A percentile compares a stretch with the other conserved stretches of the same genome.
These are phyloP conservation scores for Lasioglossum malachurum DNA, from an alignment of 2,888 invertebrate genomes.

Conservation along the genomic window DNA sequence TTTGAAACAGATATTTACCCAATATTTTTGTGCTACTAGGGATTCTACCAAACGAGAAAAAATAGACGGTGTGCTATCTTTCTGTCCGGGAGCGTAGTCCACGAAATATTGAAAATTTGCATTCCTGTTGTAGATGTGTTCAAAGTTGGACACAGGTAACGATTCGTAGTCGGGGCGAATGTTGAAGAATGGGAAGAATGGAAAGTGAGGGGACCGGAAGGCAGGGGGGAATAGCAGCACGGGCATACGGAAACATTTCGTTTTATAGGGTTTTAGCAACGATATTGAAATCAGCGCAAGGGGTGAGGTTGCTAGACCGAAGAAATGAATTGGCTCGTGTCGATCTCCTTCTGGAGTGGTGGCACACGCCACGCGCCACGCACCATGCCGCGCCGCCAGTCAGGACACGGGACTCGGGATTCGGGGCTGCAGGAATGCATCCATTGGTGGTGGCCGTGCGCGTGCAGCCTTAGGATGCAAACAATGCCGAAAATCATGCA, in stretches of 20 bases:
- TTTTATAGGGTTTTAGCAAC: constrained; percentile 11
- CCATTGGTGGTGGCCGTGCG: constrained; percentile 67
- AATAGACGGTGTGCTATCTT: no score
- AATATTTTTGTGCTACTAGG: no score
- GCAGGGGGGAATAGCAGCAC: neutral
- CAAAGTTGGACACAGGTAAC: neutral
- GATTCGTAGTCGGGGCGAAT: neutral
- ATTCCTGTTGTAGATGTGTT: neutral
- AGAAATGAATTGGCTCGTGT: constrained; percentile 59
- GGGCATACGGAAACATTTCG: neutral
- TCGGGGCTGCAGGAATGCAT: constrained; percentile 63
- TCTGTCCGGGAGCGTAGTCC: no score
- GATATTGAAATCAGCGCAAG: constrained; percentile 23
- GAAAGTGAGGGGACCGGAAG: neutral
- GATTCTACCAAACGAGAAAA: no score
- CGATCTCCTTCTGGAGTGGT: constrained; percentile 45
- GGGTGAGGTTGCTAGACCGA: constrained; percentile 12
- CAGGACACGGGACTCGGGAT: neutral
- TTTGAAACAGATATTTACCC: no score
- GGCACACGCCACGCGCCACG: constrained; percentile 56
- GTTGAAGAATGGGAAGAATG: neutral
- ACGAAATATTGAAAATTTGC: no score
- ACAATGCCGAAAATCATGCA: constrained; percentile 83
- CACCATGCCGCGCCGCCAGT: neutral
- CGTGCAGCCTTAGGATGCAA: constrained; percentile 76